phyloP scores from a whole-genome alignment of 1,140 invertebrate genomes.

The Platorchestia sp. region DNA sequence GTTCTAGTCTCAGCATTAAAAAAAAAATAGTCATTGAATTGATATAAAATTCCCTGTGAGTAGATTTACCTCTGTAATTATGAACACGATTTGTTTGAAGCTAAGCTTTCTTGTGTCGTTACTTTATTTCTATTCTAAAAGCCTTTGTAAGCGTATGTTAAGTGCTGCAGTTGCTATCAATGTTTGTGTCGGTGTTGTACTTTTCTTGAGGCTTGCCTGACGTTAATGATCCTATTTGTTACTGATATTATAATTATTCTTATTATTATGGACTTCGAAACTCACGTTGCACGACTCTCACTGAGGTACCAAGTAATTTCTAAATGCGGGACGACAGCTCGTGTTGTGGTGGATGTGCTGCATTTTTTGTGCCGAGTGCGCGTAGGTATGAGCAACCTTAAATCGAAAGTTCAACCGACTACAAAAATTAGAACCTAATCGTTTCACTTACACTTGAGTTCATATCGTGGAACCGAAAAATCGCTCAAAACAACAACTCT shows the following conservation, averaged over 20 bases:
- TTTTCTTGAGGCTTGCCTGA: neutral
- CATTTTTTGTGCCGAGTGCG: neutral
- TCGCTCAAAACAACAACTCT: neutral
- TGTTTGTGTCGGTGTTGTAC: neutral
- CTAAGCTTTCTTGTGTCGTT: neutral
- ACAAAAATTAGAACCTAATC: neutral
- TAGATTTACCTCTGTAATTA: neutral
- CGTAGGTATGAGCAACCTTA: neutral
- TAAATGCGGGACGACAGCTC: neutral
- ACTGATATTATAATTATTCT: neutral
- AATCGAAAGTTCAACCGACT: neutral
- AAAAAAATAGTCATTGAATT: neutral
- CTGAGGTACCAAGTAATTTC: neutral
- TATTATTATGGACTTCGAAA: neutral
- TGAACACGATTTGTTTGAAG: neutral
- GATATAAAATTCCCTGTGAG: neutral
- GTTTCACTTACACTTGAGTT: neutral
- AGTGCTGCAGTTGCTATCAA: neutral
- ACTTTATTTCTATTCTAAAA: neutral
- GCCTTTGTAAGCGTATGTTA: neutral
- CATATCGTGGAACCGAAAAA: no score
- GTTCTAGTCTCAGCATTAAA: neutral
- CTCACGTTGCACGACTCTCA: neutral
- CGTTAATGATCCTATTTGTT: neutral
- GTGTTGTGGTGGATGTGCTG: neutral